Conservation (phyloP, 1,140 invertebrate genomes). For the Leptinotarsa texana region DNA sequence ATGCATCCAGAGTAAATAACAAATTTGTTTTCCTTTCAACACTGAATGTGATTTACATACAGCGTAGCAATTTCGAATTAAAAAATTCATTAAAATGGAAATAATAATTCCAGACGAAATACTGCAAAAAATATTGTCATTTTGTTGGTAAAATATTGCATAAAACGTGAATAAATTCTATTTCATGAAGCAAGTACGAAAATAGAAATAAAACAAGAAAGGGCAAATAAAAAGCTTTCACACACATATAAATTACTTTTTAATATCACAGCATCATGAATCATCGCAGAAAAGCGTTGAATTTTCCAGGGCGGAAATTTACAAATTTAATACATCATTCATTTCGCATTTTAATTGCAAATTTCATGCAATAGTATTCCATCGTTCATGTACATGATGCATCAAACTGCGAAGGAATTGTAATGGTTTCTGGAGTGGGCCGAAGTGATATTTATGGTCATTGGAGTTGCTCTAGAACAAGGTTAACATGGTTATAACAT, state of each 20-base stretch:
- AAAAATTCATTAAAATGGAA: slow-evolving; percentile 47
- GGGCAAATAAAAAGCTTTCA: slow-evolving; percentile 45
- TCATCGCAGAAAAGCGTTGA: slow-evolving; percentile 47
- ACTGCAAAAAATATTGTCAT: slow-evolving; percentile 44
- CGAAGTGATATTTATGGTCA: not conserved
- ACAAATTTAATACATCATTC: slow-evolving; percentile 32
- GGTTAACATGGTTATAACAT: not conserved
- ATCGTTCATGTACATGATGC: slow-evolving; percentile 11
- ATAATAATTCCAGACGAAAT: slow-evolving; percentile 43
- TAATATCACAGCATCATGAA: slow-evolving; percentile 54
- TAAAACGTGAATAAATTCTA: slow-evolving; percentile 46
- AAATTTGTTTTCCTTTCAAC: slow-evolving; percentile 4
- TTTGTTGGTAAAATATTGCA: slow-evolving; percentile 44
- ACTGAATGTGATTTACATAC: slow-evolving; percentile 6
- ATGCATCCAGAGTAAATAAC: not conserved
- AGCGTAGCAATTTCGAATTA: slow-evolving; percentile 25
- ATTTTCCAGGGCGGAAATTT: slow-evolving; percentile 38
- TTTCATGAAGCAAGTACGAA: slow-evolving; percentile 50
- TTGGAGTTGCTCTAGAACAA: not conserved
- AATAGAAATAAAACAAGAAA: slow-evolving; percentile 49
- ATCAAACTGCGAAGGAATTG: not conserved
- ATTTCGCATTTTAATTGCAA: slow-evolving; percentile 28
- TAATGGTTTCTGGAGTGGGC: not conserved
- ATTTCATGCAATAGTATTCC: slow-evolving; percentile 20
- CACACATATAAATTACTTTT: slow-evolving; percentile 55